A percentile compares a stretch with the other conserved stretches of the same genome.
These are phyloP conservation scores for Bombus fervidus DNA, from an alignment of 1,140 invertebrate genomes.

Conservation along the genomic window DNA sequence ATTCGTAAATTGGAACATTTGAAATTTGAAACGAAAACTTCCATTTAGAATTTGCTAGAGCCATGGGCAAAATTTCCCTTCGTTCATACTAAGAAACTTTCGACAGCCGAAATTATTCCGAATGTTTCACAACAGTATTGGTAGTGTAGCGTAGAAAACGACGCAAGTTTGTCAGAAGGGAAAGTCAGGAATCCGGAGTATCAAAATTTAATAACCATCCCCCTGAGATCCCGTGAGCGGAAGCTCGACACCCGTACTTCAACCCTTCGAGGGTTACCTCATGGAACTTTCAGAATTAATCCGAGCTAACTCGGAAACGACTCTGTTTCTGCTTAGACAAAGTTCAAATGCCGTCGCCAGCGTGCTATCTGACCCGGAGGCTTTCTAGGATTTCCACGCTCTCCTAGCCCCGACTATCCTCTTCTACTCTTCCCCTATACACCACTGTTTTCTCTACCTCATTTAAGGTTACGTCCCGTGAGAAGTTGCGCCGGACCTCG, in stretches of 20 bases:
- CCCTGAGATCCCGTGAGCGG: not conserved
- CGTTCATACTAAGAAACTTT: not conserved
- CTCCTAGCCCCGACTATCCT: too few relatives aligned
- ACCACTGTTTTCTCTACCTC: constrained; percentile 19
- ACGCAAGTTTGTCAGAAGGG: not conserved
- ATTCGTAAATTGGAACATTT: not conserved
- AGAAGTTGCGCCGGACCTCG: constrained; percentile 40
- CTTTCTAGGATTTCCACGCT: constrained; percentile 27
- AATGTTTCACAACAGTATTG: not conserved
- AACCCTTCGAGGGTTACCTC: constrained; percentile 31
- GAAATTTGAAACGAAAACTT: not conserved
- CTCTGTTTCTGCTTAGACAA: constrained; percentile 52
- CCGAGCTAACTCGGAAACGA: constrained; percentile 42
- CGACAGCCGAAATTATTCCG: not conserved
- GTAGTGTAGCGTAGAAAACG: not conserved
- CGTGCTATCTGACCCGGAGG: constrained; percentile 44
- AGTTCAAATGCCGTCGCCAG: constrained; percentile 42
- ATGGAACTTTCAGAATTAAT: constrained; percentile 57
- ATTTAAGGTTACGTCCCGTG: constrained; percentile 27
- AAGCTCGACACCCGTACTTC: not conserved
- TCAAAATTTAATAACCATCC: constrained; percentile 23
- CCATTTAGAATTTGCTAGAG: not conserved
- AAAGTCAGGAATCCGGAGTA: not conserved
- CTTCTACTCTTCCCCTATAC: not conserved
- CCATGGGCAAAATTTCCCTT: too few relatives aligned